Evolutionary conservation across 2,888 invertebrate genomes (phyloP).

Genomic region (Caenorhabditis wallacei): DNA sequence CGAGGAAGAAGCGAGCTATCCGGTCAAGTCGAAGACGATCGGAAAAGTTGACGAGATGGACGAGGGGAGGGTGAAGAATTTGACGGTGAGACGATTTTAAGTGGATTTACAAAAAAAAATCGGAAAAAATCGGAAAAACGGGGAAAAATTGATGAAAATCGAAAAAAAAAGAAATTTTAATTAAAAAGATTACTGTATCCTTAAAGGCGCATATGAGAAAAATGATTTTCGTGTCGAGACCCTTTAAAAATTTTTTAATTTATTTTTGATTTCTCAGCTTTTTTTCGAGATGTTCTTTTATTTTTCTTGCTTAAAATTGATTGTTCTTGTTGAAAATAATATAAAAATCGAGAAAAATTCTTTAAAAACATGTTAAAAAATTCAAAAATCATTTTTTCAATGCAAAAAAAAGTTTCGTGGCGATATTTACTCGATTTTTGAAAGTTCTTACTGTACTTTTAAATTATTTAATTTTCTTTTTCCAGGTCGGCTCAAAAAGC

Average conservation of each 20-base stretch:
- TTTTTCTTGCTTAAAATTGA: too few species aligned
- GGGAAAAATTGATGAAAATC: background rate
- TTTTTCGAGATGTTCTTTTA: background rate
- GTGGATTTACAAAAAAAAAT: background rate
- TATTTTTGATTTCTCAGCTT: slow-evolving; percentile 3
- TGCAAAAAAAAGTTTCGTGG: too few species aligned
- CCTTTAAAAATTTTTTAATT: background rate
- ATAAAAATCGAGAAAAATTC: too few species aligned
- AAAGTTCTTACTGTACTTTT: background rate
- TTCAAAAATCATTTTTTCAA: too few species aligned
- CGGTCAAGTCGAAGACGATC: background rate
- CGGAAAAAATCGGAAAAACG: slow-evolving; percentile 9
- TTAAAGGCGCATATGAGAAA: slow-evolving; percentile 33
- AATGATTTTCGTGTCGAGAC: slow-evolving; percentile 6
- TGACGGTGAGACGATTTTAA: slow-evolving; percentile 15
- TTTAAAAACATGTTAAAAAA: too few species aligned
- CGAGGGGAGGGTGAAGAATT: background rate
- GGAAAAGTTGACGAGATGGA: background rate
- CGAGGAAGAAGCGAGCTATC: slow-evolving; percentile 9
- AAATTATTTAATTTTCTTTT: background rate
- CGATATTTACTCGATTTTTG: too few species aligned
- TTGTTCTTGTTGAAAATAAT: too few species aligned
- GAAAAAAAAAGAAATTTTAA: background rate
- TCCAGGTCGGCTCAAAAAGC: slow-evolving; percentile 33
- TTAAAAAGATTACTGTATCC: background rate